Evolutionary conservation across 1,140 invertebrate genomes (phyloP), one percentile per base, ranked within the genome.

Genomic region (Aphis craccivora): DNA sequence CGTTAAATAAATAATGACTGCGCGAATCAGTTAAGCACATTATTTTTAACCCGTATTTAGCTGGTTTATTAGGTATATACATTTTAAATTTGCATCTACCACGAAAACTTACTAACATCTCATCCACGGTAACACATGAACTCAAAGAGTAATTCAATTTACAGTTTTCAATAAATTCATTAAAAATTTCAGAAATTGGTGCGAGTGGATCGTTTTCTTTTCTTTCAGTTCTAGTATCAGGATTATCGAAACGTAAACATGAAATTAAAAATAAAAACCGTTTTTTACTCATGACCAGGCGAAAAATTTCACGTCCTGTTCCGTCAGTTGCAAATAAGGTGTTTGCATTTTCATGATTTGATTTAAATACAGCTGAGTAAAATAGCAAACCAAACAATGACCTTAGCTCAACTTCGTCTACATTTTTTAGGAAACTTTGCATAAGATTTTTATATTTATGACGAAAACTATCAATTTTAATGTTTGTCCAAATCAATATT

Each of bases 1-100:
- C 94, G 94, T 94, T 95, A 45, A 93, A 90, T 91, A 94, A 95
- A 93, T 95, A 95, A 94, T 86, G 95, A 45, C 93, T 94, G 90
- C 94, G 93, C 5, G 94, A 94, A 94, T 95, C 94, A 43, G 94
- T 93, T 43, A 95, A 45, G 20, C 94, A 93, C 90, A 94, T 94
- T 20, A 95, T 94, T 94, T 95, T 96, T 93, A 96, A 94, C 14
- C 95, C 96, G 94, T 96, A 96, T 93, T 95, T 95, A 22, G 93
- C 94, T 22, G 95, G 95, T 94, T 95, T 96, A 30, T 94, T 94
- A 53, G 94, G 94, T 18, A 95, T 95, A 94, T 95, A 95, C 45
- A 95, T 94, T 60, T 95, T 81, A 94, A 95, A 95, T 40, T 53
- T 87, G 93, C 95, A 95, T 76, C 94, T 94, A 45, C 95, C 95